Percentiles rank a stretch among this genome's conserved stretches.
Conservation (phyloP, 2,113 vertebrate genomes). For the Indicator indicator region DNA sequence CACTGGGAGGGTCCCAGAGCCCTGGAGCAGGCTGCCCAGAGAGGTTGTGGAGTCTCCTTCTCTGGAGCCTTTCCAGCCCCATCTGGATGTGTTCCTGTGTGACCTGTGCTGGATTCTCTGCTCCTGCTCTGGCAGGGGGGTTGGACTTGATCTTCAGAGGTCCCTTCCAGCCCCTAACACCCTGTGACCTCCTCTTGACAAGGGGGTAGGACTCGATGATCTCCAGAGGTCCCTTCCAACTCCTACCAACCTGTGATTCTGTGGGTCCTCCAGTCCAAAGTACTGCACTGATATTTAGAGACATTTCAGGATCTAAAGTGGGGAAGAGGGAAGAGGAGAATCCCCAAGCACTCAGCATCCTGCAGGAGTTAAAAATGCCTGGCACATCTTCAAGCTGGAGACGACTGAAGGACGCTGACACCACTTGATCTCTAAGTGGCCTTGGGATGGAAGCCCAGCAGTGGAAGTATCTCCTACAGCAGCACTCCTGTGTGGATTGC, state of each 20-base stretch:
- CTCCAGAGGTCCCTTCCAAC: too few relatives aligned
- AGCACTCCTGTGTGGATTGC: neutral
- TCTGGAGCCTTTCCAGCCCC: too few relatives aligned
- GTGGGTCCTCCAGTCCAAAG: neutral
- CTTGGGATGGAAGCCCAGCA: constrained; percentile 34
- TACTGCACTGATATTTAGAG: neutral
- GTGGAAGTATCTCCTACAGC: constrained; percentile 23
- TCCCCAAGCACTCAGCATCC: neutral
- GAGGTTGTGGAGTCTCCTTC: too few relatives aligned
- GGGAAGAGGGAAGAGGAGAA: neutral
- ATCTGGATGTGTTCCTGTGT: too few relatives aligned
- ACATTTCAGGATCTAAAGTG: neutral
- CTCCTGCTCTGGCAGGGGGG: too few relatives aligned
- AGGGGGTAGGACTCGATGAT: too few relatives aligned
- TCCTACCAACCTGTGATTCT: fast-evolving
- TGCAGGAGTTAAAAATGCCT: neutral
- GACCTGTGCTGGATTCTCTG: too few relatives aligned
- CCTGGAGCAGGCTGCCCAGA: too few relatives aligned
- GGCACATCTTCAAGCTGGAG: neutral
- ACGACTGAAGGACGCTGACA: neutral
- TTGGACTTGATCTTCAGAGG: too few relatives aligned
- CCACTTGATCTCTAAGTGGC: constrained; percentile 39
- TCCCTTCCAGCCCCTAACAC: too few relatives aligned
- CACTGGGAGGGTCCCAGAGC: too few relatives aligned
- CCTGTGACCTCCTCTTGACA: too few relatives aligned